These are phyloP conservation scores for Luperina nickerlii DNA, from an alignment of 2,888 invertebrate genomes.

Conservation along the genomic window DNA sequence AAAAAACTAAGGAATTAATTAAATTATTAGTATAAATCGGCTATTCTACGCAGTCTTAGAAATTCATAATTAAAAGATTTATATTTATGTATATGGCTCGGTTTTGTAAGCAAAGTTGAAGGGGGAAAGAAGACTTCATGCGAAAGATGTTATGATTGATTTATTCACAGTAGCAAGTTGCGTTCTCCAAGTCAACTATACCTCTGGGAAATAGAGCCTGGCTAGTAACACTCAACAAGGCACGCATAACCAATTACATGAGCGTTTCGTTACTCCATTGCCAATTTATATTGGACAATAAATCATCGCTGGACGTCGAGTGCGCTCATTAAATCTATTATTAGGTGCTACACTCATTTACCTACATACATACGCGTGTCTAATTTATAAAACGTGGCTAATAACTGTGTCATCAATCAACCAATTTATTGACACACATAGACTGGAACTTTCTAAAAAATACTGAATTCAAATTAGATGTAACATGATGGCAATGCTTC, in stretches of 20 bases:
- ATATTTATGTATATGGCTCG: not conserved
- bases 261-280: conserved; percentile 59
- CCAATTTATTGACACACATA: conserved; percentile 58
- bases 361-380: conserved; percentile 63
- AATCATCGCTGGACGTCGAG: conserved; percentile 63
- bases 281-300: conserved; percentile 65
- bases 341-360: conserved; percentile 65
- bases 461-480: conserved; percentile 38
- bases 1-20: too few relatives aligned
- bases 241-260: conserved; percentile 66
- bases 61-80: not conserved
- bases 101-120: not conserved
- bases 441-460: conserved; percentile 57
- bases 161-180: conserved; percentile 18
- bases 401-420: conserved; percentile 69
- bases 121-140: not conserved
- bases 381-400: conserved; percentile 65
- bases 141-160: not conserved
- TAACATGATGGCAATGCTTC: conserved; percentile 16
- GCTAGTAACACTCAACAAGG: conserved; percentile 58
- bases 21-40: not conserved
- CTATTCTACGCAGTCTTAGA: not conserved
- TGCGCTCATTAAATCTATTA: conserved; percentile 67
- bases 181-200: conserved; percentile 15
- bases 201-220: conserved; percentile 59